Evolutionary conservation across 2,113 vertebrate genomes (phyloP), one percentile per base, ranked within the genome.

Genomic region (Rhea pennata): DNA sequence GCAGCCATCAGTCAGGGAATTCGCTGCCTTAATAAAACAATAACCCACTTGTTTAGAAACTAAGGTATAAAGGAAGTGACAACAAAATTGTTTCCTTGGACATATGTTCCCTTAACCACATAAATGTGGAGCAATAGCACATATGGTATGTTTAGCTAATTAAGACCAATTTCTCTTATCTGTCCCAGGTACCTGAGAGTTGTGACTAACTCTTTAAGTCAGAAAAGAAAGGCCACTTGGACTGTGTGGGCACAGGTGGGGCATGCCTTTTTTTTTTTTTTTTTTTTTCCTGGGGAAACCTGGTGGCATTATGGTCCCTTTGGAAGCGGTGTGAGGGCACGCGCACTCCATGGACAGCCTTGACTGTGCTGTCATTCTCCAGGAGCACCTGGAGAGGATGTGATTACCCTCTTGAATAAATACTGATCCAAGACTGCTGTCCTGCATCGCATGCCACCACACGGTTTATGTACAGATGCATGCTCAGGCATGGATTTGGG

Each of bases 41-140:
- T 93, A 96, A 90, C 58, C 71, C 42, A 85, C 67, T 93, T 90
- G 88, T 95, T 97, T 90, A 74, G 92, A 88, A 93, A 92, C 53
- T 33, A 93, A 87, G 2, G 0, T 75, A 42, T 79, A 62, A 72
- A 95, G 83, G 64, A 87, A 93, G 84, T 0, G 2, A 95, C 91
- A 96, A 95, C 90, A 95, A 90, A 88, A 97, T 96, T 64, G 94
- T 94, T 96, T 84, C 72, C 72, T 88, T 79, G 83, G 90, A 97
- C 94, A 74, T 92, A 90, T 96, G 92, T 95, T 94, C 89, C 79
- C 74, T 87, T 88, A 93, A 84, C 88, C 77, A 71, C 90, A 84
- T 91, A 82, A 92, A 87, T 83, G 93, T 91, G 86, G 81, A 80
- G 31, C 71, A 71, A 15, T 66, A 73, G 50, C 74, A 95, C 77